Conservation (phyloP, 2,888 invertebrate genomes). For the Conomelus anceps region DNA sequence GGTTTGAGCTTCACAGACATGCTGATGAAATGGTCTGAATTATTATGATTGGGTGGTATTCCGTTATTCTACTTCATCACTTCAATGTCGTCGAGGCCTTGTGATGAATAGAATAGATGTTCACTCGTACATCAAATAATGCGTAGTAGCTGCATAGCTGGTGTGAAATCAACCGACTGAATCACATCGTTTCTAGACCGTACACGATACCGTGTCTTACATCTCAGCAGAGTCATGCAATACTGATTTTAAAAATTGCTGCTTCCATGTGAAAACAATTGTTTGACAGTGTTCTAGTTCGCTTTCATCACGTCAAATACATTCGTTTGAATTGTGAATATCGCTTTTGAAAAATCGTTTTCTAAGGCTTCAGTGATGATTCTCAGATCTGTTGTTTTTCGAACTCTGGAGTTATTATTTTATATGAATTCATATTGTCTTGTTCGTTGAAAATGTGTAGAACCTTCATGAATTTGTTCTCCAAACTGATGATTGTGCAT, state of each 20-base stretch:
- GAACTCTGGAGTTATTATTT: background rate
- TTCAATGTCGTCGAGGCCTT: background rate
- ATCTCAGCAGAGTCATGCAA: background rate
- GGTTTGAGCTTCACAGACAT: background rate
- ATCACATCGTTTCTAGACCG: background rate
- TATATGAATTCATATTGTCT: background rate
- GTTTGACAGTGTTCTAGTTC: background rate
- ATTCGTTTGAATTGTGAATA: background rate
- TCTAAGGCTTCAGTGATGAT: background rate
- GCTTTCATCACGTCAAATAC: background rate
- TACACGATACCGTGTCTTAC: background rate
- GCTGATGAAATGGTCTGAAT: background rate
- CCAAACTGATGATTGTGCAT: too few species aligned
- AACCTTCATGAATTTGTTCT: too few species aligned
- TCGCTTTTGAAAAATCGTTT: background rate
- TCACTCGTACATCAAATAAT: background rate
- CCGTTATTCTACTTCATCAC: background rate
- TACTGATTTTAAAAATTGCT: background rate
- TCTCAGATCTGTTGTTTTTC: background rate
- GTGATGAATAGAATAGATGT: background rate
- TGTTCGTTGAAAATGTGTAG: too few species aligned
- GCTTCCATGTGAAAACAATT: background rate
- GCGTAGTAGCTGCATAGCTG: background rate
- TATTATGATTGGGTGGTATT: background rate
- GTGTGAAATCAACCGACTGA: too few species aligned